Base-by-base conservation (phyloP, 2,113 vertebrate genomes). In the Seriola aureovittata region DNA sequence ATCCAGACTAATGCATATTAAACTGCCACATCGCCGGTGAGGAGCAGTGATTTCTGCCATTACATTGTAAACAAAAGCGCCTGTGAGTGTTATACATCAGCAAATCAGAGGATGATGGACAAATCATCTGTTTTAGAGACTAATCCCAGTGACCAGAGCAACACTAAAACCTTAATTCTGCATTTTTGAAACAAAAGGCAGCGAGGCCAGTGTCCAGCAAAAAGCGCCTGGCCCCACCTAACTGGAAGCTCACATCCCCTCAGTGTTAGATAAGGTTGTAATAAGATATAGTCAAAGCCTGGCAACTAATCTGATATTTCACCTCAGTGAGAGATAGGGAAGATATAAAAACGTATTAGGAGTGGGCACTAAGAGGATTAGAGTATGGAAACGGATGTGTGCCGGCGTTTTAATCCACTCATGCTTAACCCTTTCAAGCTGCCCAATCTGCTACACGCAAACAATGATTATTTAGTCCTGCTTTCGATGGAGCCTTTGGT, bases 301-400 rank as follows among this genome's bases (percentile, higher is more conserved):
- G 88, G 88, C 85, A 90, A 88, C 93, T 96, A 95, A 95, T 96
- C 93, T 94, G 95, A 95, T 95, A 95, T 95, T 95, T 96, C 90
- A 95, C 94, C 93, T 95, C 91, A 46, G 86, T 85, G 86, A 93
- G 91, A 90, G 93, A 95, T 95, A 93, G 90, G 58, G 94, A 92
- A 94, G 93, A 95, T 94, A 95, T 92, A 94, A 94, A 95, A 95
- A 93, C 67, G 89, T 94, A 95, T 95, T 94, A 94, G 91, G 90
- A 95, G 91, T 94, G 94, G 90, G 88, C 88, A 89, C 91, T 95
- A 95, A 95, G 95, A 95, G 94, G 95, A 96, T 96, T 95, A 95
- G 81, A 82, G 91, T 91, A 94, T 94, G 92, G 91, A 94, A 96
- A 95, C 91, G 90, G 94, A 95, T 95, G 94, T 95, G 94, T 88